Evolutionary conservation across 2,797 vertebrate genomes (phyloP), one percentile per base, ranked within the genome.

Genomic region (Coranthus polyacanthus): DNA sequence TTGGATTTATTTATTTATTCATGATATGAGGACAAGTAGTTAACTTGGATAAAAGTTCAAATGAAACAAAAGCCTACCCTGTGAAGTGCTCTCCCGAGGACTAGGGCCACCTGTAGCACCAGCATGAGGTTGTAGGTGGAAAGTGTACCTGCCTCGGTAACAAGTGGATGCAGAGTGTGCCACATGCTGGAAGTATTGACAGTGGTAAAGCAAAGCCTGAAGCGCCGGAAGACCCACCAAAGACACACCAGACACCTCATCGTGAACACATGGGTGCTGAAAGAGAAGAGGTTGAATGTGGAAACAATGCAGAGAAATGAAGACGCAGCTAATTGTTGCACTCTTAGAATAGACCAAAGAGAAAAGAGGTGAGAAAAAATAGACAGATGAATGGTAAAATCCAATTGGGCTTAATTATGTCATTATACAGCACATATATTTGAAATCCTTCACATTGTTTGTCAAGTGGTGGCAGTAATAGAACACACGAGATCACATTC

Each of bases 201-300:
- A 97, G 86, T 98, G 96, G 88, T 94, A 92, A 8, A 99, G 86
- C 32, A 99, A 93, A 22, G 95, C 94, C 87, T 95, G 94, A 4
- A 99, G 94, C 0, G 97, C 97, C 41, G 96, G 95, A 57, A 95
- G 94, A 69, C 98, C 97, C 22, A 88, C 89, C 41, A 98, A 87
- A 13, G 95, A 95, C 54, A 97, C 53, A 7, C 95, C 96, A 5
- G 96, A 95, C 47, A 95, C 95, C 81, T 98, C 97, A 71, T 98
- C 97, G 0, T 97, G 95, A 42, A 99, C 96, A 89, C 94, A 96
- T 0, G 95, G 97, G 29, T 96, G 96, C 98, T 99, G 65, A 2
- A 75, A 16, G 34, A 56, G 41, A n/a, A 46, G 18, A 42, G 7
- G 34, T 18, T 38, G 12, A 38, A 45, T 15, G 7, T 2, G 32